Percentiles rank a stretch among this genome's conserved stretches.
These are phyloP conservation scores for Pollimyrus isidori DNA, from an alignment of 2,113 vertebrate species.

Conservation along the genomic window DNA sequence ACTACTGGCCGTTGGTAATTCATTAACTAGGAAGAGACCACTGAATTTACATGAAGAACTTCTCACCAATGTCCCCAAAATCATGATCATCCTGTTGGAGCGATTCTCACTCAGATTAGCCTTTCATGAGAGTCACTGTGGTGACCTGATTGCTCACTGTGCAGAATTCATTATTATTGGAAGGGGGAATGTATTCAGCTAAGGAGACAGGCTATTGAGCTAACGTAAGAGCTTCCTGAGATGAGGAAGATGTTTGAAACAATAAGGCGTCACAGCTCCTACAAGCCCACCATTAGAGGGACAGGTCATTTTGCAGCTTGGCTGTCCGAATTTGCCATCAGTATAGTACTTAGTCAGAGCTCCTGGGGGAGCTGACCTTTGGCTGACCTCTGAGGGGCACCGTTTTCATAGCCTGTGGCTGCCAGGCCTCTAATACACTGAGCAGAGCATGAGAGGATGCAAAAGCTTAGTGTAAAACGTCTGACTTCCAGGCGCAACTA, in stretches of 20 bases:
- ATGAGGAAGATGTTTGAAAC: slow-evolving; percentile 4
- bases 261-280: neutral
- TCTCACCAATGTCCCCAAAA: neutral
- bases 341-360: neutral
- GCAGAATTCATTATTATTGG: neutral
- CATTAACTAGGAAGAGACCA: neutral
- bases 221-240: neutral
- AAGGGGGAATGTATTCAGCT: neutral
- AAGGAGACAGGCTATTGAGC: neutral
- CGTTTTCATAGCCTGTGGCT: neutral
- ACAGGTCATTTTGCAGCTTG: neutral
- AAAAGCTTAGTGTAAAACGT: neutral
- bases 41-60: neutral
- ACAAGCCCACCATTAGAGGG: neutral
- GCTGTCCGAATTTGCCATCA: neutral
- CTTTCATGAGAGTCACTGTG: neutral
- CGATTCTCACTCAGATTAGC: neutral
- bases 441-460: neutral
- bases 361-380: slow-evolving; percentile 8
- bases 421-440: neutral
- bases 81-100: neutral
- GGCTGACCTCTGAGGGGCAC: neutral
- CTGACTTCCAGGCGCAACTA: neutral
- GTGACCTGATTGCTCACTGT: neutral
- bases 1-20: neutral